Conservation (phyloP, 2,113 vertebrate species). For the Oncorhynchus masou region DNA sequence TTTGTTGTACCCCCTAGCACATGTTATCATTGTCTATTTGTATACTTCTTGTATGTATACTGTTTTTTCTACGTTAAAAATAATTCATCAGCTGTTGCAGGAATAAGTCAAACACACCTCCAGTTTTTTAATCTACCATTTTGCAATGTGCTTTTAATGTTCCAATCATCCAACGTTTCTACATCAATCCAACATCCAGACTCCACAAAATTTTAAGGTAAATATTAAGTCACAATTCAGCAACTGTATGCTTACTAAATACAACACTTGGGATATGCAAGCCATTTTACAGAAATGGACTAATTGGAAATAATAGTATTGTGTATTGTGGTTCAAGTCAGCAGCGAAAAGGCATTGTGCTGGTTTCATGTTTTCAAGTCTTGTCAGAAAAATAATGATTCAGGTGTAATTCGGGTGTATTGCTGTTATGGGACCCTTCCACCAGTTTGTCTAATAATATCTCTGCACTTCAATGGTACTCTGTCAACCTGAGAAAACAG, state of each 20-base stretch:
- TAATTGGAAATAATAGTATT: neutral
- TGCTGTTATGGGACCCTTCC: conserved; percentile 38
- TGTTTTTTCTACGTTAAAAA: too few species aligned
- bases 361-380: conserved; percentile 24
- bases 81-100: too few species aligned
- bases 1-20: too few species aligned
- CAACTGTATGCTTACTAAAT: conserved; percentile 34
- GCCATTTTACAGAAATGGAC: neutral
- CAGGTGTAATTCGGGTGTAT: conserved; percentile 35
- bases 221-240: conserved; percentile 54
- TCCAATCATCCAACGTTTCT: conserved; percentile 35
- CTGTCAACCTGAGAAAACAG: conserved; percentile 49
- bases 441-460: neutral
- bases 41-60: too few species aligned
- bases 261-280: conserved; percentile 47
- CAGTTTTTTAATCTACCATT: neutral
- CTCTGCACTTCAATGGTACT: conserved; percentile 7
- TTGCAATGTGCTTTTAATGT: conserved; percentile 7
- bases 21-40: too few species aligned
- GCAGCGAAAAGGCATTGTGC: conserved; percentile 43
- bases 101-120: neutral
- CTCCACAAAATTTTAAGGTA: conserved; percentile 44
- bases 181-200: conserved; percentile 34
- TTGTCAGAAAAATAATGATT: conserved; percentile 22
- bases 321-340: conserved; percentile 29